Base-by-base conservation (phyloP, 2,113 vertebrate species). In the Quiscalus mexicanus region DNA sequence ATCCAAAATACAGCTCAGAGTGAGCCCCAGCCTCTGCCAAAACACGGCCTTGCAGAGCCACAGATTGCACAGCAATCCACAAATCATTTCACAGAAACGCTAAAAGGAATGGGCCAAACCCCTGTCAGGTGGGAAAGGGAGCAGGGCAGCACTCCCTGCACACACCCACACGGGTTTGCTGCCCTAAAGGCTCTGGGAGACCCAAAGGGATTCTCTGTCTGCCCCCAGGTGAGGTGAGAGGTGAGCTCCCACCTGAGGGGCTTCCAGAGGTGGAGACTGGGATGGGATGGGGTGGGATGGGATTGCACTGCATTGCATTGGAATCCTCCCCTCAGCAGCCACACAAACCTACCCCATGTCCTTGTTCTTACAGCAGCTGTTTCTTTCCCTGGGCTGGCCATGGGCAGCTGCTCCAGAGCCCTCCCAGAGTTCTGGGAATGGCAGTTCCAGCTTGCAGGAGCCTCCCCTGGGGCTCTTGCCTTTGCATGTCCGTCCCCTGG, bases 51-150 rank as follows among this genome's bases (percentile, higher is more conserved):
- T 35, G 37, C 83, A 75, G 86, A 33, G 58, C 2, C 67, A 3
- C 47, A 1, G 93, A 97, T 94, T 95, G 96, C 96, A 93, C 87
- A 93, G 96, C 96, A 96, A 96, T 93, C 74, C 88, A 95, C 85
- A 25, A 73, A 65, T 28, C 90, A 71, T 97, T 96, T 92, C 96
- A 97, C 87, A 84, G 96, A 97, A 97, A 97, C 60, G 25, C 70
- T 4, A 27, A n/a, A 25, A 35, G 60, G 6, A 17, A 44, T 7
- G 86, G 9, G 11, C 24, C 14, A 6, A 25, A 44, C 1, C 6
- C 44, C 68, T 5, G 45, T 25, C 27, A 5, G 44, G 5, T 33
- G 71, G 28, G 71, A 27, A 22, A 3, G 37, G 67, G 55, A 62
- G 39, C 0, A 25, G 71, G 24, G 41, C 42, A 67, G 64, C 23